phyloP scores from a whole-genome alignment of 2,113 vertebrate genomes.

The Pollachius pollachius region DNA sequence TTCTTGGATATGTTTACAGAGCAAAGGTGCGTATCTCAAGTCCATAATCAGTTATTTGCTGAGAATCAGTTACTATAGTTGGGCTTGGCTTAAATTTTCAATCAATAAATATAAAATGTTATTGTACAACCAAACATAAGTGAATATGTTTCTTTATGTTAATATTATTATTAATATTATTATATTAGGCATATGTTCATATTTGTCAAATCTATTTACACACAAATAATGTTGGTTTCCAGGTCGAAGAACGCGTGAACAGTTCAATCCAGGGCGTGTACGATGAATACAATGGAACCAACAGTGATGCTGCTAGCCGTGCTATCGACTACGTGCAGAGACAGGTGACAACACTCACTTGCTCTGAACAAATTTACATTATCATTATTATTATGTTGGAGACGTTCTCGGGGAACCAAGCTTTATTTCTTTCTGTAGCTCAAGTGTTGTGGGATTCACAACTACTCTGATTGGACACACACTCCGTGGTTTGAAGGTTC shows the following conservation, averaged over 20 bases:
- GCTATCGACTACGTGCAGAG: constrained; percentile 97
- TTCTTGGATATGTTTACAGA: constrained; percentile 96
- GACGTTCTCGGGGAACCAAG: no score
- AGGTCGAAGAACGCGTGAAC: constrained; percentile 95
- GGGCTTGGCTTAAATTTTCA: no score
- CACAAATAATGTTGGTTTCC: constrained; percentile 26
- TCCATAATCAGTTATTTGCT: no score
- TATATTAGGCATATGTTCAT: no score
- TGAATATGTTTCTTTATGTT: no score
- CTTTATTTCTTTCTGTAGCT: constrained; percentile 67
- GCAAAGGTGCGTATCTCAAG: constrained; percentile 76
- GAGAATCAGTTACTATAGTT: no score
- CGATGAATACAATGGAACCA: constrained; percentile 90
- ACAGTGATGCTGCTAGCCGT: constrained; percentile 90
- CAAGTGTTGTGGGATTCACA: constrained; percentile 92
- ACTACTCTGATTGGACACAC: constrained; percentile 93
- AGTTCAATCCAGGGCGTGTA: constrained; percentile 92
- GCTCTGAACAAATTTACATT: no score
- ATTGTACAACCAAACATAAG: no score
- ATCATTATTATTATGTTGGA: no score
- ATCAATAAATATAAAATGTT: no score
- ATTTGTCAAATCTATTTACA: no score
- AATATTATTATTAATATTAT: no score
- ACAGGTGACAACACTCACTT: constrained; percentile 78
- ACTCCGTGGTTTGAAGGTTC: constrained; percentile 93